Base-by-base conservation (phyloP, 2,113 vertebrate species). In the Ovibos moschatus region DNA sequence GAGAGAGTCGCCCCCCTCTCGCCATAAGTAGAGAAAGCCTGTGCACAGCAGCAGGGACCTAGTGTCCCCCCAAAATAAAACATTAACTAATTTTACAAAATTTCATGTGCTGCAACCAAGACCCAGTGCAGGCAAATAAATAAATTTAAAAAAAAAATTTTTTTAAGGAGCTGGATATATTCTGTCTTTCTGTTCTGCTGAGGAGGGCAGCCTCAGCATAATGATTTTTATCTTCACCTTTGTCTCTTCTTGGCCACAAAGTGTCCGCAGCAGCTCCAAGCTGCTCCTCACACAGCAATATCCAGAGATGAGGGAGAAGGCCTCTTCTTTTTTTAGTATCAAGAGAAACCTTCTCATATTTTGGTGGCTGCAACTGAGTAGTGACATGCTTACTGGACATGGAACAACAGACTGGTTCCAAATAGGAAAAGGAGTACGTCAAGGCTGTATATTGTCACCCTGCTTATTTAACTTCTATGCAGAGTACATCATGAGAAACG, bases 11-110 rank as follows among this genome's bases (percentile, higher is more conserved):
- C 36, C 23, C 7, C 36, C 36, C 1, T 0, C 40, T 14, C 6
- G 0, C 40, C 6, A 1, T 27, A 7, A 7, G 11, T 2, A 27
- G 23, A 27, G 36, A 7, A 43, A 27, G 23, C 71, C 71, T 76
- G 40, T 27, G 23, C 71, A 27, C 12, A 43, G 36, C 23, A 76
- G 40, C 12, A 27, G 40, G 43, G 40, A 14, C 23, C 71, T 27
- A 43, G 36, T 14, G 23, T 4, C 40, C 11, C 71, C n/a, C 36
- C 5, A 43, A 14, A 76, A 4, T 14, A 14, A 76, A 43, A 14
- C 28, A 27, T 7, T 27, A 36, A 21, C n/a, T 5, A 23, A 40
- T 23, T 71, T 71, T 40, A 43, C 5, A 27, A 27, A 76, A 14
- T 43, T 3, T 76, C 23, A 4, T 43, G 36, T 43, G 6, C 71